phyloP scores from a whole-genome alignment of 2,797 vertebrate genomes.

The Garrulus glandarius region DNA sequence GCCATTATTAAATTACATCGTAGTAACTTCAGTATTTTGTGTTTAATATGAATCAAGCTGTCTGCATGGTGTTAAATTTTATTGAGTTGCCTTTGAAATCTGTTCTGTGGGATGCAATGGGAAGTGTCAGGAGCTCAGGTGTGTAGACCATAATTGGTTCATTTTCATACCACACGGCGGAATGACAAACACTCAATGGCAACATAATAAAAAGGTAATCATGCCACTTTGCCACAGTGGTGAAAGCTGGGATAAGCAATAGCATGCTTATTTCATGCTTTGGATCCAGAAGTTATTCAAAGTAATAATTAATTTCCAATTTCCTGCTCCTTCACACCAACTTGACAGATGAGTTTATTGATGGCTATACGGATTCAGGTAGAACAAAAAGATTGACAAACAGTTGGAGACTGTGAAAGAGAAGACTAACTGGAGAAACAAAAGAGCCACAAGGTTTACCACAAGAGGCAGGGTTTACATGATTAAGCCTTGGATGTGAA shows the following conservation, averaged over 20 bases:
- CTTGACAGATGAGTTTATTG: background rate
- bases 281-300: background rate
- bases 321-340: background rate
- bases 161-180: background rate
- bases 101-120: background rate
- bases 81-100: constrained; percentile 33
- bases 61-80: background rate
- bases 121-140: background rate
- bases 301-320: background rate
- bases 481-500: background rate
- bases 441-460: background rate
- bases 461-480: background rate
- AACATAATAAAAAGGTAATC: constrained; percentile 1
- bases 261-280: background rate
- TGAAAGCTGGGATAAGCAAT: background rate
- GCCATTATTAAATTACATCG: background rate
- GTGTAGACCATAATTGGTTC: background rate
- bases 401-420: background rate
- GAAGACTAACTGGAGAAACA: background rate
- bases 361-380: background rate
- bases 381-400: background rate
- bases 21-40: background rate
- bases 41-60: constrained; percentile 2
- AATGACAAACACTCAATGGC: background rate
- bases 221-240: background rate